These are phyloP conservation scores for Euphonia xanthogaster DNA, from an alignment of 2,797 vertebrate species.

Conservation along the genomic window DNA sequence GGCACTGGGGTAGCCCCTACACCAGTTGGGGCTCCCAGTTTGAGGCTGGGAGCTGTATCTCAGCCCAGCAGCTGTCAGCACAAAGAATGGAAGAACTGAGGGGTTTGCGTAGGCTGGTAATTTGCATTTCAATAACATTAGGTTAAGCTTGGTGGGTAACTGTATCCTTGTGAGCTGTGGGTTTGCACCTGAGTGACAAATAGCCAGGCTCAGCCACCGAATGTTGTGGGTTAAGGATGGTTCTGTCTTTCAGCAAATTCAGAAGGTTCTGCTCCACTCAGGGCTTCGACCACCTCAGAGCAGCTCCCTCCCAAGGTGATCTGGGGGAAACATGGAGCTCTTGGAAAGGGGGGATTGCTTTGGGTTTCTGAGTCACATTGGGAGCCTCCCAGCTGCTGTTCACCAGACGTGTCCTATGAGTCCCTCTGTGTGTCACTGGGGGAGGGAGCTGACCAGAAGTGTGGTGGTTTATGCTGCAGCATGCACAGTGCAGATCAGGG, in stretches of 20 bases:
- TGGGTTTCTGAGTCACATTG: background rate
- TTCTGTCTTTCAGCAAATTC: background rate
- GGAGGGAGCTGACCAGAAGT: background rate
- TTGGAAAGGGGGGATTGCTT: background rate
- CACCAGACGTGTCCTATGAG: accelerated
- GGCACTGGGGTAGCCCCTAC: background rate
- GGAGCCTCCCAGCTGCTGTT: background rate
- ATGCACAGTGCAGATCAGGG: accelerated
- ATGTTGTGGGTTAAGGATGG: background rate
- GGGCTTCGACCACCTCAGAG: background rate
- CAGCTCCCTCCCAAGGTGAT: accelerated
- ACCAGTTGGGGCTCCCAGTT: background rate
- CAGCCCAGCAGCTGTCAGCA: accelerated
- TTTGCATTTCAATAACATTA: constrained; percentile 23
- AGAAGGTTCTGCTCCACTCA: background rate
- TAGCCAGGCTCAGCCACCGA: background rate
- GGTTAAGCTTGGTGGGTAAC: background rate
- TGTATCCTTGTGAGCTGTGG: background rate
- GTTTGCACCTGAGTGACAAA: background rate
- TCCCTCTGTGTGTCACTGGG: accelerated
- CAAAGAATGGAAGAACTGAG: background rate
- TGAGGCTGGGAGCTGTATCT: background rate
- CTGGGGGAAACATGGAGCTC: background rate
- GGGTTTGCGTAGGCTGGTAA: background rate
- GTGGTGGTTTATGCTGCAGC: background rate